phyloP scores from a whole-genome alignment of 2,888 invertebrate species.

The Dynastes tityus region DNA sequence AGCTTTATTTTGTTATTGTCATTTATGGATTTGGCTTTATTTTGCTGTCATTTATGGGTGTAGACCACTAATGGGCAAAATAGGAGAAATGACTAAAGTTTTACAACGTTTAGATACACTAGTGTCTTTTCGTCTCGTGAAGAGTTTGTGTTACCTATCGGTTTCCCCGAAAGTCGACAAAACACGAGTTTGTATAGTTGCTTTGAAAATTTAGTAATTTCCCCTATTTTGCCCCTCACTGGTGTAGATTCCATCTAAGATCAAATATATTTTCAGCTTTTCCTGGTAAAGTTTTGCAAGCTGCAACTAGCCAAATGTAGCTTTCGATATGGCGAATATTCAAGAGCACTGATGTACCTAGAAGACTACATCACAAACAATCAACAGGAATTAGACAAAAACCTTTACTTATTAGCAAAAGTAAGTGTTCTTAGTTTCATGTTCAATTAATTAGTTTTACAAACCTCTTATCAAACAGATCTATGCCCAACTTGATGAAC shows the following conservation, averaged over 20 bases:
- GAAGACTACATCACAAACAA: slow-evolving; percentile 81
- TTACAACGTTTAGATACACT: too few relatives aligned
- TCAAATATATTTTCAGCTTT: slow-evolving; percentile 37
- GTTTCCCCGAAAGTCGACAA: too few relatives aligned
- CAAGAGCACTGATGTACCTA: slow-evolving; percentile 83
- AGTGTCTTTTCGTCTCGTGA: too few relatives aligned
- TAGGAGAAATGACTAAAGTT: too few relatives aligned
- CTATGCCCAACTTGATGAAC: slow-evolving; percentile 90
- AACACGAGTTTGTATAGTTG: too few relatives aligned
- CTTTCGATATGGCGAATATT: slow-evolving; percentile 82
- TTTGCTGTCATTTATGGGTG: too few relatives aligned
- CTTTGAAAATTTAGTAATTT: too few relatives aligned
- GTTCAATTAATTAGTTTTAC: background rate
- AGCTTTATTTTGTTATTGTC: too few relatives aligned
- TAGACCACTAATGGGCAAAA: too few relatives aligned
- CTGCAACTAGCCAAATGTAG: slow-evolving; percentile 81
- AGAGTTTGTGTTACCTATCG: too few relatives aligned
- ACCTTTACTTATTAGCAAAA: slow-evolving; percentile 78
- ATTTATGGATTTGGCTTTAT: too few relatives aligned
- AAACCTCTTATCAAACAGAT: slow-evolving; percentile 72
- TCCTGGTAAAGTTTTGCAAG: slow-evolving; percentile 73
- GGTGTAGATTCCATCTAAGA: slow-evolving; percentile 5
- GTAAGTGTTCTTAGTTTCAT: slow-evolving; percentile 55
- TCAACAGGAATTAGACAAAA: slow-evolving; percentile 73
- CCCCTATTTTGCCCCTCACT: background rate